These are phyloP conservation scores for Stomatorhinus walkeri DNA, from an alignment of 2,797 vertebrate genomes.

Conservation along the genomic window DNA sequence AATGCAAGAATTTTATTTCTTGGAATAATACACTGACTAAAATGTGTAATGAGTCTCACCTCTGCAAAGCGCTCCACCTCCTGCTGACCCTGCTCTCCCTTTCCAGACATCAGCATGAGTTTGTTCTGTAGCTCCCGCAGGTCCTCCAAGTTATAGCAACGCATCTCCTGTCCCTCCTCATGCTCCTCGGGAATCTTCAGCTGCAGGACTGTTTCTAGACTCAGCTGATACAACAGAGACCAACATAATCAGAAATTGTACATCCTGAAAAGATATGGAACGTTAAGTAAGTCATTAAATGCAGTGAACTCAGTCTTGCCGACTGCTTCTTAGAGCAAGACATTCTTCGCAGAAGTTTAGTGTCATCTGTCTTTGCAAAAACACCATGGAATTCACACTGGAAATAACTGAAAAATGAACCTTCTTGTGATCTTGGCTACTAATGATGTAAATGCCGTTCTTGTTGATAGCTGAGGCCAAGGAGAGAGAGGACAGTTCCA, in stretches of 20 bases:
- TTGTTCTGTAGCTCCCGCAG: conserved; percentile 88
- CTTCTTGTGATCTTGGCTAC: conserved; percentile 53
- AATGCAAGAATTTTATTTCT: background rate
- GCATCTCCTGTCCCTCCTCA: conserved; percentile 38
- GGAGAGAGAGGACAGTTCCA: conserved; percentile 85
- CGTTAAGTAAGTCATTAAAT: background rate
- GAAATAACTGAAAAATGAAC: conserved; percentile 36
- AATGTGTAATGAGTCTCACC: conserved; percentile 51
- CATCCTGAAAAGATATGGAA: background rate
- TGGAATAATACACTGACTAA: background rate
- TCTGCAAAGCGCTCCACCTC: conserved; percentile 87
- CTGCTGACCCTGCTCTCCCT: conserved; percentile 73
- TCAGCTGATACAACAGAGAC: conserved; percentile 56
- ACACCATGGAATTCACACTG: background rate
- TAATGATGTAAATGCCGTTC: conserved; percentile 76
- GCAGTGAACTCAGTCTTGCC: background rate
- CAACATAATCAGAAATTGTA: background rate
- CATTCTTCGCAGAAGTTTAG: background rate
- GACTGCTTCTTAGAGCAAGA: background rate
- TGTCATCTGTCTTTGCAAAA: background rate
- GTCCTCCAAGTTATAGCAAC: conserved; percentile 74
- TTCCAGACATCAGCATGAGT: conserved; percentile 94
- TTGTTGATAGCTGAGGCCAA: conserved; percentile 83
- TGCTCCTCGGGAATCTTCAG: conserved; percentile 66
- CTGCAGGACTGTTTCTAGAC: conserved; percentile 63